These are phyloP conservation scores for Lysandra coridon DNA, from an alignment of 2,888 invertebrate genomes.

Conservation along the genomic window DNA sequence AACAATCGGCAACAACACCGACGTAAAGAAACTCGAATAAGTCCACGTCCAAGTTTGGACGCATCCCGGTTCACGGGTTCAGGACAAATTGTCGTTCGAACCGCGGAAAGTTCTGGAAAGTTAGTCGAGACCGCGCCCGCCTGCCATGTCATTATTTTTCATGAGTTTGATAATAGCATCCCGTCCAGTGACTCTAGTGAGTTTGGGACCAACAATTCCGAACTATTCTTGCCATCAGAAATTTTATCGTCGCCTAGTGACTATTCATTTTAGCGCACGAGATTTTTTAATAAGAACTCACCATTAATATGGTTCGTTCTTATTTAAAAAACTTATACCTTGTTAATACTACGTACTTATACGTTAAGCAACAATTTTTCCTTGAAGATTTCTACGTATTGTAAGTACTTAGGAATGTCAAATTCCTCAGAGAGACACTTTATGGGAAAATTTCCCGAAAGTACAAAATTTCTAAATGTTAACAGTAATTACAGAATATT, in stretches of 20 bases:
- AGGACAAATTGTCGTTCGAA: slow-evolving; percentile 10
- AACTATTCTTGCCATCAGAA: neutral
- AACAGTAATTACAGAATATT: neutral
- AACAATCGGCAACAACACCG: neutral
- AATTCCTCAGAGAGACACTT: too few relatives aligned
- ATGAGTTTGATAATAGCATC: slow-evolving; percentile 14
- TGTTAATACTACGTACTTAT: too few relatives aligned
- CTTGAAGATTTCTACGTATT: too few relatives aligned
- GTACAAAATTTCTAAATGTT: neutral
- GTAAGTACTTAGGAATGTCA: too few relatives aligned
- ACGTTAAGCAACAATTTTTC: too few relatives aligned
- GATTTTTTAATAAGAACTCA: neutral
- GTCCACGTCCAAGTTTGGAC: neutral
- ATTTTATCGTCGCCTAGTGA: neutral
- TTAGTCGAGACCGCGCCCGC: neutral
- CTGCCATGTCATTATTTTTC: slow-evolving; percentile 16
- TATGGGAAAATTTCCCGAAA: neutral
- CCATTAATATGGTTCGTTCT: too few relatives aligned
- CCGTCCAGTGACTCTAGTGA: neutral
- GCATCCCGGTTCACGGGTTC: neutral
- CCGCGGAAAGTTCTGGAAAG: neutral
- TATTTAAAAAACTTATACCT: too few relatives aligned
- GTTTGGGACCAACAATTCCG: neutral
- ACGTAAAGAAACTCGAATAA: neutral
- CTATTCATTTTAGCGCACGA: neutral